A percentile compares a stretch with the other conserved stretches of the same genome.
phyloP scores from a whole-genome alignment of 2,797 vertebrate genomes.

The Sciaenops ocellatus region DNA sequence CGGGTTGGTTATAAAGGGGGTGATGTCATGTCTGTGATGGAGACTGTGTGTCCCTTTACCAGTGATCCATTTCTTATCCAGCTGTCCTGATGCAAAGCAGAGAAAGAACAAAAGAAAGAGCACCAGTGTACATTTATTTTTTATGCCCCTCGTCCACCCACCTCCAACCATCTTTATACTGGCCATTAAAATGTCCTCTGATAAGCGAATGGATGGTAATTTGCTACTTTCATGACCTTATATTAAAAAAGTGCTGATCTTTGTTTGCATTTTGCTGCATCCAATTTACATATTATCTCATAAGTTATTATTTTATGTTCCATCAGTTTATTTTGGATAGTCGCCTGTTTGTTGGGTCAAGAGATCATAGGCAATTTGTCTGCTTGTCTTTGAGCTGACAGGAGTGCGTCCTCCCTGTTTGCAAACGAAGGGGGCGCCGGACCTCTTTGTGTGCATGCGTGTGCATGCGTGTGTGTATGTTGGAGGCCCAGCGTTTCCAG shows the following conservation, averaged over 20 bases:
- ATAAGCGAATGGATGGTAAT: background rate
- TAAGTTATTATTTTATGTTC: conserved; percentile 22
- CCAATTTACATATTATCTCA: conserved; percentile 28
- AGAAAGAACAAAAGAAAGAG: conserved; percentile 33
- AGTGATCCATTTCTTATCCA: conserved; percentile 79
- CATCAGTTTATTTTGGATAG: conserved; percentile 40
- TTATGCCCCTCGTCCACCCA: background rate
- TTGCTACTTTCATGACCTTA: conserved; percentile 6
- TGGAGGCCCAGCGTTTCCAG: conserved; percentile 42
- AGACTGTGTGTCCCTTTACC: conserved; percentile 72
- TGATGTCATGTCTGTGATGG: conserved; percentile 86
- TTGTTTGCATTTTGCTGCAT: conserved; percentile 23
- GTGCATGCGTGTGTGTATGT: conserved; percentile 23
- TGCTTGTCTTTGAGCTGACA: conserved; percentile 60
- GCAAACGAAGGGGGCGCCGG: conserved; percentile 38
- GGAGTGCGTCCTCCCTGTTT: conserved; percentile 55
- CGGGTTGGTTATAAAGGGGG: conserved; percentile 73
- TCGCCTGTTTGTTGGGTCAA: conserved; percentile 59
- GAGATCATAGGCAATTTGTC: conserved; percentile 74
- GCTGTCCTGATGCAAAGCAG: conserved; percentile 68
- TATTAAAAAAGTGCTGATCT: conserved; percentile 32
- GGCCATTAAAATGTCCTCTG: conserved; percentile 1
- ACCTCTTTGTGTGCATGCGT: conserved; percentile 42
- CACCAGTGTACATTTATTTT: background rate
- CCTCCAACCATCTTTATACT: background rate